These are phyloP conservation scores for Pogonocichla stellata DNA, from an alignment of 2,113 vertebrate genomes.

Conservation along the genomic window DNA sequence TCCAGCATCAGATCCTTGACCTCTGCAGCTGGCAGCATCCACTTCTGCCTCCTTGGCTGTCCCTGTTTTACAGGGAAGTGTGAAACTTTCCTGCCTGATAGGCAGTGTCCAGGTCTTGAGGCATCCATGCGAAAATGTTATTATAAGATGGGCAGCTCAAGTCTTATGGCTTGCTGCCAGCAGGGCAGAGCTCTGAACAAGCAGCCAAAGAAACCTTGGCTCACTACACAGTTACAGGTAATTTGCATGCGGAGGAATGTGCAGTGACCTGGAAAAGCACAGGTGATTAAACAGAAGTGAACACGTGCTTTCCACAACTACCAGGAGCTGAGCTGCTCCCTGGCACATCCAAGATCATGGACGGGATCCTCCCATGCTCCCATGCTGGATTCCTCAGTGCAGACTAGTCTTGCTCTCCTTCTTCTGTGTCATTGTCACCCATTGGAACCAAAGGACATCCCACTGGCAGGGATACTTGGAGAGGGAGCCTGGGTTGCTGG, in stretches of 20 bases:
- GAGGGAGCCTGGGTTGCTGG: not conserved
- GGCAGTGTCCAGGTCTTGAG: not conserved
- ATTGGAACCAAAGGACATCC: not conserved
- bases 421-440: not conserved
- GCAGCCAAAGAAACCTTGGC: not conserved
- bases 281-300: not conserved
- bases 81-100: not conserved
- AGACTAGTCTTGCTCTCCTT: not conserved
- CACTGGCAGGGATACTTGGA: not conserved
- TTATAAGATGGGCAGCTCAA: not conserved
- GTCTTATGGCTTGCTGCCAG: not conserved
- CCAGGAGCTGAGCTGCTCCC: not conserved
- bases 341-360: not conserved
- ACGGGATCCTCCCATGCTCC: not conserved
- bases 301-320: not conserved
- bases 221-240: not conserved
- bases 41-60: not conserved
- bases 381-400: not conserved
- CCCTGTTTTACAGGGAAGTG: not conserved
- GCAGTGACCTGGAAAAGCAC: not conserved
- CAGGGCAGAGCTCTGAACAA: not conserved
- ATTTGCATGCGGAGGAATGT: not conserved
- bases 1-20: not conserved
- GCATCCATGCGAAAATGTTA: not conserved
- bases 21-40: not conserved